Evolutionary conservation across 1,140 invertebrate genomes (phyloP).

Genomic region (Neodiprion fabricii): DNA sequence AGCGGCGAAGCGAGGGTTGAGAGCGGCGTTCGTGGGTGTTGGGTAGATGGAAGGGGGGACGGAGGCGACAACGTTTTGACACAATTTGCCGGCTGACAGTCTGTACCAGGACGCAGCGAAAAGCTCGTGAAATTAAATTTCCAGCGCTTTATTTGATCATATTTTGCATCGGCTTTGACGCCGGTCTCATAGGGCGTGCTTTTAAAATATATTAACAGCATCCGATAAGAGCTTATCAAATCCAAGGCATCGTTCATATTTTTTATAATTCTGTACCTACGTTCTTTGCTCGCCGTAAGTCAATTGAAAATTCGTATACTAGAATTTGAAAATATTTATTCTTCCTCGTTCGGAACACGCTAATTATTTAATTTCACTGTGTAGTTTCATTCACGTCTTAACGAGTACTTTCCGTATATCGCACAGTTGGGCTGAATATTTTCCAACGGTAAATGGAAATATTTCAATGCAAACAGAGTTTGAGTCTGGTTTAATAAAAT

Average conservation of each 20-base stretch:
- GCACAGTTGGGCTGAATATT: too few species aligned
- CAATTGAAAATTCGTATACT: too few species aligned
- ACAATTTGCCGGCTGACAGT: slow-evolving; percentile 34
- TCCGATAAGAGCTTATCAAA: background rate
- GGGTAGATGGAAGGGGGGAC: slow-evolving; percentile 7
- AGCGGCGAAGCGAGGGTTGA: background rate
- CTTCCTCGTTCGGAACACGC: too few species aligned
- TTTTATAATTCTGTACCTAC: background rate
- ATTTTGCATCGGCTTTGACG: slow-evolving; percentile 53
- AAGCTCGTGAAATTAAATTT: slow-evolving; percentile 50
- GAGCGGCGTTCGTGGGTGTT: background rate
- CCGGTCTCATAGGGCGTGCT: slow-evolving; percentile 47
- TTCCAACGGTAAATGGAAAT: too few species aligned
- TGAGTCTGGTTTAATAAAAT: too few species aligned
- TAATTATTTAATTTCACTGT: too few species aligned
- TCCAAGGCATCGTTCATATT: background rate
- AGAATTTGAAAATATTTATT: too few species aligned
- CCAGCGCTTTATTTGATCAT: slow-evolving; percentile 50
- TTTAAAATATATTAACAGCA: slow-evolving; percentile 50
- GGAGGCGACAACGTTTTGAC: slow-evolving; percentile 36
- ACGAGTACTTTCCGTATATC: too few species aligned
- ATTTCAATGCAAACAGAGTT: too few species aligned
- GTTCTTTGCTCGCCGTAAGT: too few species aligned
- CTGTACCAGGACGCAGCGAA: slow-evolving; percentile 29
- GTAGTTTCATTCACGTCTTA: too few species aligned